Percentiles rank a stretch among this genome's conserved stretches.
Evolutionary conservation across 2,888 invertebrate genomes (phyloP).

Genomic region (Odontocolon sp.): DNA sequence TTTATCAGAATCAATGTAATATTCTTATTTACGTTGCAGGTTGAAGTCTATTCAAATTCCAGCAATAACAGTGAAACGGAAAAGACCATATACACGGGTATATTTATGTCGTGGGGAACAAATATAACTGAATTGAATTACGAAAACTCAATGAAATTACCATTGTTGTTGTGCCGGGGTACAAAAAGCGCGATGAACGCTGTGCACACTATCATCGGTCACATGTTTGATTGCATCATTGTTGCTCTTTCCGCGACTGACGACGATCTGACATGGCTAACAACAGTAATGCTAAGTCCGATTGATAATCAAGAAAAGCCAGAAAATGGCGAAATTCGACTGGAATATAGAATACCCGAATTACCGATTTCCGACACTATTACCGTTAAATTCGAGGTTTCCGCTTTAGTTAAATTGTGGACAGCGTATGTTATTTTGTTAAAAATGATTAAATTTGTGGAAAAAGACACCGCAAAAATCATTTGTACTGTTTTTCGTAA

Average conservation of each 20-base stretch:
- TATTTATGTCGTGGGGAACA: conserved; percentile 74
- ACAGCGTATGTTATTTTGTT: conserved; percentile 63
- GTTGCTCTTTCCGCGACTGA: conserved; percentile 66
- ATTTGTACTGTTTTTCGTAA: not conserved
- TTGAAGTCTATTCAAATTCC: conserved; percentile 65
- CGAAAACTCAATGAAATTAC: conserved; percentile 67
- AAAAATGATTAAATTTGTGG: not conserved
- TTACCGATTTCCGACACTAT: conserved; percentile 68
- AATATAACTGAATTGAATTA: conserved; percentile 27
- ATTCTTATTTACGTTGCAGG: conserved; percentile 56
- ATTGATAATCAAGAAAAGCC: conserved; percentile 42
- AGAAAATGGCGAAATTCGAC: conserved; percentile 61
- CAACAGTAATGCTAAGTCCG: conserved; percentile 70
- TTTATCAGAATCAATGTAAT: not conserved
- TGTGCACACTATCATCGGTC: conserved; percentile 71
- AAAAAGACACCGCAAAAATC: not conserved
- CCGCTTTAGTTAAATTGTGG: conserved; percentile 69
- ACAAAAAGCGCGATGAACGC: conserved; percentile 67
- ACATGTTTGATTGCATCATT: conserved; percentile 77
- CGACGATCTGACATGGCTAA: conserved; percentile 76
- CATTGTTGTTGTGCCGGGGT: conserved; percentile 77
- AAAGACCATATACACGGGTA: conserved; percentile 72
- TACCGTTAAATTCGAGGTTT: conserved; percentile 64
- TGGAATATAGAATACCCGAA: conserved; percentile 73
- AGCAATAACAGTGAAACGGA: conserved; percentile 37